Base-by-base conservation (phyloP, 2,888 invertebrate species). In the Yponomeuta sedellus region DNA sequence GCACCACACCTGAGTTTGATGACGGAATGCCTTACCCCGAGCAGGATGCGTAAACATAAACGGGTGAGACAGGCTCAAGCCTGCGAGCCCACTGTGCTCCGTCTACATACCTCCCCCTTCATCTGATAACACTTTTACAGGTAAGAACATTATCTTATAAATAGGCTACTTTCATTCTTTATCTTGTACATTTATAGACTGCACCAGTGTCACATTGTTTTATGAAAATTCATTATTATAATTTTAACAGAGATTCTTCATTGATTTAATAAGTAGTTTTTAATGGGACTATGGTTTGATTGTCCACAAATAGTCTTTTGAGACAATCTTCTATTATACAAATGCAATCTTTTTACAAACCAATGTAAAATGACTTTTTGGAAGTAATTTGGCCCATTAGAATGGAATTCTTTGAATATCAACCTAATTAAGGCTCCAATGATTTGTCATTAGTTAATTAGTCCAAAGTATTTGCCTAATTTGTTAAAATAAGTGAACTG, bases 1-100 rank as follows among this genome's bases (percentile, higher is more conserved):
- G 76, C 79, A 83, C 77, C 77, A 82, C 79, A 82, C 81, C 84
- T 82, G 81, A 85, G 83, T 87, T 89, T 84, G 81, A 80, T 82
- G 83, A 80, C 82, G 82, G 79, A 80, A 85, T 81, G 80, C 77
- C 83, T 77, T 82, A 81, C 82, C 81, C 79, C 73, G 83, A 83
- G 79, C 89, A 91, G 81, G 77, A 92, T 92, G 92, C 90, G 91
- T 92, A 91, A 91, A 79, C 87, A 89, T 83, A 91, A 90, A 81
- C 86, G 81, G 85, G 85, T 82, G 78, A 83, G 82, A 77, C 86
- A 85, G 91, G 91, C 91, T 73, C 74, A 75, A 73, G 90, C 90
- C 90, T 89, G 88, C 82, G 77, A 86, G 83, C 84, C 86, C 78
- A 85, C 84, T 80, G 81, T 85, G 40, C 63, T 40, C 5, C 63